Evolutionary conservation across 2,797 vertebrate genomes (phyloP).

Genomic region (Lithobates sylvaticus): DNA sequence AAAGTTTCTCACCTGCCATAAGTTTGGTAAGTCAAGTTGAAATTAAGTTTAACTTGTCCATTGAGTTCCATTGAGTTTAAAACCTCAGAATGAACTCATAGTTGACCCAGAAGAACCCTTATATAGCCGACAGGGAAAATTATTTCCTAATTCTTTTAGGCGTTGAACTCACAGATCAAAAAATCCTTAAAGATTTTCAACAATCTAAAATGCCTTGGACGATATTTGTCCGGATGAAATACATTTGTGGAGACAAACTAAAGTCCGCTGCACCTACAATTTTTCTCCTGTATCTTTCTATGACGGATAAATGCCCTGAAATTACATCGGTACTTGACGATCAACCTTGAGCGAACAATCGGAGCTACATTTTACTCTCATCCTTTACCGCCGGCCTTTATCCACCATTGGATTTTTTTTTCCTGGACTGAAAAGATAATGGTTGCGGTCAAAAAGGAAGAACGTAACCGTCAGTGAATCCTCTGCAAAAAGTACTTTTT

Average conservation of each 20-base stretch:
- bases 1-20: too few relatives aligned
- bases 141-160: too few relatives aligned
- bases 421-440: constrained; percentile 25
- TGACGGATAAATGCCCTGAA: constrained; percentile 48
- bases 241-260: constrained; percentile 52
- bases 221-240: constrained; percentile 42
- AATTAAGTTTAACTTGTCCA: too few relatives aligned
- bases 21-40: too few relatives aligned
- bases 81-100: too few relatives aligned
- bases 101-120: too few relatives aligned
- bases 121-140: too few relatives aligned
- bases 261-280: constrained; percentile 27
- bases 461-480: constrained; percentile 25
- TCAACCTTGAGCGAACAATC: constrained; percentile 52
- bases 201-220: constrained; percentile 7
- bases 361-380: constrained; percentile 43
- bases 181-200: neutral
- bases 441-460: constrained; percentile 29
- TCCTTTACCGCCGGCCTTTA: constrained; percentile 29
- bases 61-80: too few relatives aligned
- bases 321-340: constrained; percentile 46
- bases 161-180: too few relatives aligned
- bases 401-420: neutral
- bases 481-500: constrained; percentile 36
- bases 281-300: constrained; percentile 50